These are phyloP conservation scores for Ametastegia equiseti DNA, from an alignment of 2,888 invertebrate species.

Conservation along the genomic window DNA sequence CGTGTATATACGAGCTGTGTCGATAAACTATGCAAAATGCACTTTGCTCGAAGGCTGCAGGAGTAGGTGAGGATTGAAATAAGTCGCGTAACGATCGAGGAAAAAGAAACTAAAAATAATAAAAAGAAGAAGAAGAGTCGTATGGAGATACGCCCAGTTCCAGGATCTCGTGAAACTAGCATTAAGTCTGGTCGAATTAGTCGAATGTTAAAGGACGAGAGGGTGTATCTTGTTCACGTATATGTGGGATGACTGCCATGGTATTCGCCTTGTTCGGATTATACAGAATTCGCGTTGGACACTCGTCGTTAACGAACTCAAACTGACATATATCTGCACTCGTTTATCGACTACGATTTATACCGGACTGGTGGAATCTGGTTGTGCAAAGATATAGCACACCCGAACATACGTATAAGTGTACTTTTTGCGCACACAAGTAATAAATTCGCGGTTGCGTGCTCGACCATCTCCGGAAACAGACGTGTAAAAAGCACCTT, in stretches of 20 bases:
- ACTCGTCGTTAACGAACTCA: slow-evolving; percentile 43
- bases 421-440: neutral
- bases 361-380: neutral
- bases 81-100: slow-evolving; percentile 51
- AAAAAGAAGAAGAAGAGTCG: slow-evolving; percentile 33
- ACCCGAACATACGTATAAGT: no score
- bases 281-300: slow-evolving; percentile 37
- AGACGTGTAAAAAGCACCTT: slow-evolving; percentile 41
- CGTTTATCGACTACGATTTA: slow-evolving; percentile 27
- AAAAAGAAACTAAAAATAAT: no score
- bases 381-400: no score
- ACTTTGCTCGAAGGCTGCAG: slow-evolving; percentile 33
- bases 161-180: neutral
- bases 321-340: slow-evolving; percentile 41
- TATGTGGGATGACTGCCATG: neutral
- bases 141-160: slow-evolving; percentile 44
- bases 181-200: slow-evolving; percentile 56
- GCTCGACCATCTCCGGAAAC: slow-evolving; percentile 4
- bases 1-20: slow-evolving; percentile 47
- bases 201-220: slow-evolving; percentile 14
- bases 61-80: neutral
- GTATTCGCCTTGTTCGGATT: slow-evolving; percentile 17
- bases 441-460: slow-evolving; percentile 37
- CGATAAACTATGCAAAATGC: slow-evolving; percentile 65
- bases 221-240: neutral